Evolutionary conservation across 2,113 vertebrate genomes (phyloP).

Genomic region (Melanerpes aurifrons): DNA sequence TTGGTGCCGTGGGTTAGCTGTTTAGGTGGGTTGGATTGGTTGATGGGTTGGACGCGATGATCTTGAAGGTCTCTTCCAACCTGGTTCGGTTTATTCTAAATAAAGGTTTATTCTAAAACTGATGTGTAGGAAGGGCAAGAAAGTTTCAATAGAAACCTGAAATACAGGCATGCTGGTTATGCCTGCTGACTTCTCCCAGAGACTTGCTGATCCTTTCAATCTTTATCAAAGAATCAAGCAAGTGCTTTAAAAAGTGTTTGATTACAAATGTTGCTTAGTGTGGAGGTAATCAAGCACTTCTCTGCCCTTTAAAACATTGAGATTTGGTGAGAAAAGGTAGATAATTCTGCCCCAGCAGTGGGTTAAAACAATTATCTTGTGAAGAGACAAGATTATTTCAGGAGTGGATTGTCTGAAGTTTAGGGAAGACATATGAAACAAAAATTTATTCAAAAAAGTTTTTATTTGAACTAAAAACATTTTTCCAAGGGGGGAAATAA

Average conservation of each 20-base stretch:
- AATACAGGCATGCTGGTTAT: neutral
- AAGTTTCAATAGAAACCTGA: neutral
- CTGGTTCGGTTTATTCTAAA: too few species aligned
- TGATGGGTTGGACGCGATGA: too few species aligned
- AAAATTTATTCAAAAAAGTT: neutral
- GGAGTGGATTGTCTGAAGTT: neutral
- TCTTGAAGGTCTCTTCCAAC: too few species aligned
- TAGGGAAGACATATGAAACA: neutral
- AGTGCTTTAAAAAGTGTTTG: slow-evolving; percentile 47
- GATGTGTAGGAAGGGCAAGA: neutral
- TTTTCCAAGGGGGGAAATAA: neutral
- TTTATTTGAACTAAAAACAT: neutral
- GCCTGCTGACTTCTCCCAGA: slow-evolving; percentile 20
- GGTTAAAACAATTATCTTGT: neutral
- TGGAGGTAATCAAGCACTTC: slow-evolving; percentile 2
- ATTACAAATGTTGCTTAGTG: neutral
- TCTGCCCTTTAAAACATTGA: slow-evolving; percentile 34
- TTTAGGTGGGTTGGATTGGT: too few species aligned
- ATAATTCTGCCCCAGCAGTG: neutral
- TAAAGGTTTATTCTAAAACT: neutral
- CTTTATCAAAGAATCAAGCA: slow-evolving; percentile 28
- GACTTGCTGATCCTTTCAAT: slow-evolving; percentile 45
- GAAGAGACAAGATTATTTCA: neutral
- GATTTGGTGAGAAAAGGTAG: neutral
- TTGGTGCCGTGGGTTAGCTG: too few species aligned